These are phyloP conservation scores for Epizoanthus ramosus DNA, from an alignment of 92 coral and sea anemone genomes.

Conservation along the genomic window DNA sequence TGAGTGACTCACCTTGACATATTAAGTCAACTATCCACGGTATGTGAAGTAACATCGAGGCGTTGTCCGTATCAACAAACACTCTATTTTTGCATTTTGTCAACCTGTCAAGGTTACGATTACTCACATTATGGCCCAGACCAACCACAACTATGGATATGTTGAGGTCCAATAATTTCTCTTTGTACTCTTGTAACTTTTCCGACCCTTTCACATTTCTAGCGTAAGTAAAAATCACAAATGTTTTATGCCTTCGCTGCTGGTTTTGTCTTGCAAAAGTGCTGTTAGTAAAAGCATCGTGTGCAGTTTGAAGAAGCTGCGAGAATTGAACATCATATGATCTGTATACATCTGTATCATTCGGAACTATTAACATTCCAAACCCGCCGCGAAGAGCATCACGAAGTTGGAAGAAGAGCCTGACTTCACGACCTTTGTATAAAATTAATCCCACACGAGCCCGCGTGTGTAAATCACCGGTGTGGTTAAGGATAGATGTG, in stretches of 20 bases:
- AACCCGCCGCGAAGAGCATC: background rate
- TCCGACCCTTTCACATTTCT: background rate
- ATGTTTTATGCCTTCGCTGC: background rate
- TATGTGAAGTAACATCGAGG: background rate
- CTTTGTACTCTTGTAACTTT: background rate
- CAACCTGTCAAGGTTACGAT: background rate
- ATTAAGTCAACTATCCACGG: constrained; percentile 27
- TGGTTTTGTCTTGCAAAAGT: background rate
- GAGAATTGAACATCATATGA: background rate
- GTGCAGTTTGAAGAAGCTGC: background rate
- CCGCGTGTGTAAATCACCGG: background rate
- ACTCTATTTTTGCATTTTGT: background rate
- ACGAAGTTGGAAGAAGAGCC: background rate
- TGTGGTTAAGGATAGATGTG: background rate
- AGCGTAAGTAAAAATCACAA: background rate
- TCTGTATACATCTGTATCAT: background rate
- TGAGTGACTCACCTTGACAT: background rate
- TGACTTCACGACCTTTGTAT: background rate
- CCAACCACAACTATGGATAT: constrained; percentile 17
- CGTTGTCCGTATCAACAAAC: background rate
- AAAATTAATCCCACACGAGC: background rate
- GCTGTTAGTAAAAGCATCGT: background rate
- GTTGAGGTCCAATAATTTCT: background rate
- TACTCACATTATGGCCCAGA: background rate
- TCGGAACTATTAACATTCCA: background rate